These are phyloP conservation scores for Bufo bufo DNA, from an alignment of 2,113 vertebrate genomes.

Conservation along the genomic window DNA sequence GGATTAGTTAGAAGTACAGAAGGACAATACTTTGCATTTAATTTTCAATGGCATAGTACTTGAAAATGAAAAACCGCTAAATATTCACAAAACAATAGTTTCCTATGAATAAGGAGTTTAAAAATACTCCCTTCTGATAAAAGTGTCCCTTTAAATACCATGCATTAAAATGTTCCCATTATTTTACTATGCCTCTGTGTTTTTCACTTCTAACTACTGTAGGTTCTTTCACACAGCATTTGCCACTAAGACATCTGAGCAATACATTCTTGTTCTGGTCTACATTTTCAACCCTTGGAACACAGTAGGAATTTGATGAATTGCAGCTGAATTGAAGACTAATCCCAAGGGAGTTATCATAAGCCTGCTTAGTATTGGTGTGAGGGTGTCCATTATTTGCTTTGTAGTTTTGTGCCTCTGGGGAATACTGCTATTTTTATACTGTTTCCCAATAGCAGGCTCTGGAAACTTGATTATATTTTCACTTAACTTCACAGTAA, in stretches of 20 bases:
- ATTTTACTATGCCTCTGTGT: not conserved
- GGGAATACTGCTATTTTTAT: slow-evolving; percentile 42
- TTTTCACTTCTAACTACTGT: not conserved
- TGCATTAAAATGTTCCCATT: no score
- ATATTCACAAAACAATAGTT: no score
- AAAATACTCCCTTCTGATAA: no score
- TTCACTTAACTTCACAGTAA: not conserved
- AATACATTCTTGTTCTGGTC: slow-evolving; percentile 23
- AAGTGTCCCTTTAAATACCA: no score
- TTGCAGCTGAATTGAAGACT: slow-evolving; percentile 34
- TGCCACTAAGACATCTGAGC: not conserved
- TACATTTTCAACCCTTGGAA: slow-evolving; percentile 9
- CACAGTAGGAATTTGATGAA: slow-evolving; percentile 43
- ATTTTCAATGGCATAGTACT: no score
- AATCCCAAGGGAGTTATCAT: slow-evolving; percentile 38
- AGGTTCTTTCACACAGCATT: not conserved
- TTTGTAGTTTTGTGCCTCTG: slow-evolving; percentile 9
- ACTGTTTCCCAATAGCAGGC: slow-evolving; percentile 21
- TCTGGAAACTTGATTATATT: not conserved
- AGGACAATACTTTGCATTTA: no score
- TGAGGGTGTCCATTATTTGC: slow-evolving; percentile 14
- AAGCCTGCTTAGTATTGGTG: slow-evolving; percentile 26
- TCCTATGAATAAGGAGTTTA: no score
- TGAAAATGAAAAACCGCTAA: no score
- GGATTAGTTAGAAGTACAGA: no score